A percentile compares a stretch with the other conserved stretches of the same genome.
These are phyloP conservation scores for Harpagoxenus sublaevis DNA, from an alignment of 2,888 invertebrate genomes.

Conservation along the genomic window DNA sequence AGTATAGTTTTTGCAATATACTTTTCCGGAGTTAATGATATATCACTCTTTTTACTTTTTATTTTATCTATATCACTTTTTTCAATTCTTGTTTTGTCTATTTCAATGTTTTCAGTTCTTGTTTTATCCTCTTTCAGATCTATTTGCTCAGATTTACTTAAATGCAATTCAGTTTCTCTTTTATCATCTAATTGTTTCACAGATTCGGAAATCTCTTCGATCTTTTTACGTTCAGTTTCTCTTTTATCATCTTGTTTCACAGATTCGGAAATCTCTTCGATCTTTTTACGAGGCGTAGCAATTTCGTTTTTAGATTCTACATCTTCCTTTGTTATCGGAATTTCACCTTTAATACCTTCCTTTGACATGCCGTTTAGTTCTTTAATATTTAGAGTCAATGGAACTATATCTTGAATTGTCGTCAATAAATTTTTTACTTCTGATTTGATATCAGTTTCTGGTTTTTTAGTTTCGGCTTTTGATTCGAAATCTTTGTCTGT, in stretches of 20 bases:
- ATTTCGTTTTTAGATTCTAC: not conserved
- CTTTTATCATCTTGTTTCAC: slow-evolving; percentile 9
- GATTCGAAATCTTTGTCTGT: not conserved
- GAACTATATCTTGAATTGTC: slow-evolving; percentile 25
- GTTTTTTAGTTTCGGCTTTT: not conserved
- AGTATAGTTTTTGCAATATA: not conserved
- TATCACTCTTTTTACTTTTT: not conserved
- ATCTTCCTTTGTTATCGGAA: not conserved
- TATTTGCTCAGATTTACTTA: slow-evolving; percentile 6
- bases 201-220: slow-evolving; percentile 3
- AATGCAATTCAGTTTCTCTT: slow-evolving; percentile 15
- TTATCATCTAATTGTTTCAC: not conserved
- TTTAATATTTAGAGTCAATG: not conserved
- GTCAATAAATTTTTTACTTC: slow-evolving; percentile 2
- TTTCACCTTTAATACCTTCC: not conserved
- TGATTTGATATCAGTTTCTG: not conserved
- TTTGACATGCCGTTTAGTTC: not conserved
- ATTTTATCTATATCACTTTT: not conserved
- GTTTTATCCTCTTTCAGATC: not conserved
- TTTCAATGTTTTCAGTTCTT: not conserved
- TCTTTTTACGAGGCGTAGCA: not conserved
- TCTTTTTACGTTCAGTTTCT: slow-evolving; percentile 1
- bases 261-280: slow-evolving; percentile 2
- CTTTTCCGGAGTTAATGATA: slow-evolving; percentile 10
- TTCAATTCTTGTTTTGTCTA: slow-evolving; percentile 1